Percentiles rank a stretch among this genome's conserved stretches.
Conservation (phyloP, 2,113 vertebrate genomes). For the Syngnathoides biaculeatus region DNA sequence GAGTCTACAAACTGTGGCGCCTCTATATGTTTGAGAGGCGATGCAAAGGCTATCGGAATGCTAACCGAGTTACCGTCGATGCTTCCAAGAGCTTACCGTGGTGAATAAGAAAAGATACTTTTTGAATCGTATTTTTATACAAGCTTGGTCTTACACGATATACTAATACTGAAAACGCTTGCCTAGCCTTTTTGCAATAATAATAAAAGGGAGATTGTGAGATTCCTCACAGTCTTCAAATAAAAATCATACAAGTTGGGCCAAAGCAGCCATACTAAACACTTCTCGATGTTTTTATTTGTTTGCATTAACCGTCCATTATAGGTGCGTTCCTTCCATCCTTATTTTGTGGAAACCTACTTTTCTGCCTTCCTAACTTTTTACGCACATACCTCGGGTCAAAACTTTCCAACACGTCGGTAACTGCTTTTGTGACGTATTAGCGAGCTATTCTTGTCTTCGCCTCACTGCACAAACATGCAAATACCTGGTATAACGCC, state of each 20-base stretch:
- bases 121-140: not conserved
- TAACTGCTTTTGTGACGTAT: no score
- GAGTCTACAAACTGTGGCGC: not conserved
- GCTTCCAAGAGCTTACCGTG: not conserved
- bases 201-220: not conserved
- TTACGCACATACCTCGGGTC: not conserved
- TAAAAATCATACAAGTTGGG: no score
- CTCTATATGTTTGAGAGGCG: not conserved
- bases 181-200: no score
- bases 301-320: no score
- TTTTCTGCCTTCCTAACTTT: not conserved
- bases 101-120: not conserved
- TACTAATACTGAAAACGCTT: not conserved
- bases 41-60: not conserved
- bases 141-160: not conserved
- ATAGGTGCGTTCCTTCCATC: no score
- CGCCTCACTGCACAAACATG: no score
- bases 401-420: not conserved
- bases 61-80: slow-evolving; percentile 13
- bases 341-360: no score
- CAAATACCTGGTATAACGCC: no score
- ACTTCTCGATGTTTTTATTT: no score
- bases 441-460: no score
- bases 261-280: no score
- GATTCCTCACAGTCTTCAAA: no score